Conservation (phyloP, 1,140 invertebrate species). For the Papilio machaon region DNA sequence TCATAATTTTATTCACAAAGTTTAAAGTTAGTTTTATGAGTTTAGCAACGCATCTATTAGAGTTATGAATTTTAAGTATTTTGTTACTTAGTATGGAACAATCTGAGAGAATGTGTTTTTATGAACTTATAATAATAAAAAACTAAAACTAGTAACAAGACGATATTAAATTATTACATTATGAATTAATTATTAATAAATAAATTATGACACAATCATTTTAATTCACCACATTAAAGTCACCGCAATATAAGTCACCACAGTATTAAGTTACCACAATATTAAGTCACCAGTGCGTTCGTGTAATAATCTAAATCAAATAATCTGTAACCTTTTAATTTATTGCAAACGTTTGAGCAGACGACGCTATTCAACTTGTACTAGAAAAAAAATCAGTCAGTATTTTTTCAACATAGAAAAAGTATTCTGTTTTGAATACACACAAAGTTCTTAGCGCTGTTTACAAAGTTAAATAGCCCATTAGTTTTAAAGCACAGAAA, state of each 20-base stretch:
- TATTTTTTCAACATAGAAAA: neutral
- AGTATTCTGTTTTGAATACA: slow-evolving; percentile 8
- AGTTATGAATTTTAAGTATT: slow-evolving; percentile 27
- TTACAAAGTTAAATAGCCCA: slow-evolving; percentile 31
- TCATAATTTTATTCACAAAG: slow-evolving; percentile 22
- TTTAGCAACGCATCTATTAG: neutral
- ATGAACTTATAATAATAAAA: neutral
- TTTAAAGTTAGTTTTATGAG: slow-evolving; percentile 11
- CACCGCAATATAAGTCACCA: no score
- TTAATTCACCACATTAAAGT: no score
- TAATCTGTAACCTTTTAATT: no score
- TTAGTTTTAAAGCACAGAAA: slow-evolving; percentile 26
- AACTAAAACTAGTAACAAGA: neutral
- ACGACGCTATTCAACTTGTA: neutral
- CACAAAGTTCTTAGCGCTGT: neutral
- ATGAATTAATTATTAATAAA: no score
- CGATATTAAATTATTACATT: no score
- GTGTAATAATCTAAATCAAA: no score
- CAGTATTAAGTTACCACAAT: neutral
- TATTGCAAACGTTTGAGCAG: no score
- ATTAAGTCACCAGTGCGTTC: neutral
- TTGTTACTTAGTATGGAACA: neutral
- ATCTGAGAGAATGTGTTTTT: neutral
- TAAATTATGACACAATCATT: no score
- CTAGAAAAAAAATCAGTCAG: neutral